A percentile compares a stretch with the other conserved stretches of the same genome.
Evolutionary conservation across 2,113 vertebrate genomes (phyloP).

Genomic region (Macquaria australasica): DNA sequence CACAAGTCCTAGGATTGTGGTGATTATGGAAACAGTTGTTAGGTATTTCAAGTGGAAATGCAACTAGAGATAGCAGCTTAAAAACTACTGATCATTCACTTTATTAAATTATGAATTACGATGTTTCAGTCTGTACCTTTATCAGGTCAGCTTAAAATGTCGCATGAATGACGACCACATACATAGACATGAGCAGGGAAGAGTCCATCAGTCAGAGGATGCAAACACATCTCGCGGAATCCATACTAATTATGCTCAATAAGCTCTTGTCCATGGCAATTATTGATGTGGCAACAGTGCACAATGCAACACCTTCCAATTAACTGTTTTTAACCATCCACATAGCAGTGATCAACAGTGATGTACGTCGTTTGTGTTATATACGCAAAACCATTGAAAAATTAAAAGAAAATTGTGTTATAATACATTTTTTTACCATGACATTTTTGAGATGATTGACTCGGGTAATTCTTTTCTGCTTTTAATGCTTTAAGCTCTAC

Average conservation of each 20-base stretch:
- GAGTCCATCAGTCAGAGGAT: conserved; percentile 22
- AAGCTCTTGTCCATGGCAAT: conserved; percentile 2
- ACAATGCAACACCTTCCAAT: conserved; percentile 1
- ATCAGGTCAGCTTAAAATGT: conserved; percentile 14
- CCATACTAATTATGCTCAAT: conserved; percentile 36
- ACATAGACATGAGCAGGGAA: conserved; percentile 17
- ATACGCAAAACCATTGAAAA: neutral
- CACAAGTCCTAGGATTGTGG: neutral
- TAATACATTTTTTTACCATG: too few species aligned
- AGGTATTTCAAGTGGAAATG: neutral
- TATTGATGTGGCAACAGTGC: conserved; percentile 32
- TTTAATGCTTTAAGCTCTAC: too few species aligned
- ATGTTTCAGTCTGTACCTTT: neutral
- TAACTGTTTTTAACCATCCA: neutral
- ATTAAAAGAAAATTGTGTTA: neutral
- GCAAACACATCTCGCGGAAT: neutral
- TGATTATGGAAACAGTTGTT: neutral
- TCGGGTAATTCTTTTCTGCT: neutral
- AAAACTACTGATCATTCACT: neutral
- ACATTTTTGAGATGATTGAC: neutral
- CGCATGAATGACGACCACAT: neutral
- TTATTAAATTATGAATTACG: conserved; percentile 12
- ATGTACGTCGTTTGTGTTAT: neutral
- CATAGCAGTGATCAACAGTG: neutral
- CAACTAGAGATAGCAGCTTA: neutral